Conservation (phyloP, 1,140 invertebrate species). For the Sycobia sp. region DNA sequence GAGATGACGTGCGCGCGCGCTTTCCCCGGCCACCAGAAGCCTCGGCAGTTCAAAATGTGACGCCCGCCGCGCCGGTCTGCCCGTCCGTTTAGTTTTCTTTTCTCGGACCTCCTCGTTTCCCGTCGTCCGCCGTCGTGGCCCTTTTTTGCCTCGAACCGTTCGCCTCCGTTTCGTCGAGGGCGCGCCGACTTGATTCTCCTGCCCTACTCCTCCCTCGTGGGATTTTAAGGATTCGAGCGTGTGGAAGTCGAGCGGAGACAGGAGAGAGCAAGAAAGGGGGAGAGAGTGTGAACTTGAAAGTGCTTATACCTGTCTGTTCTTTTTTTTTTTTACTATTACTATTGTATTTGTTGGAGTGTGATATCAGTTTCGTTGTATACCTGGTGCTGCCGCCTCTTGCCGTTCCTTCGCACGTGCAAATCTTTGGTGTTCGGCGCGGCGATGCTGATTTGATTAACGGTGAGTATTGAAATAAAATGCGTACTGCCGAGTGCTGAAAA, state of each 20-base stretch:
- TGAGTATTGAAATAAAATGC: no score
- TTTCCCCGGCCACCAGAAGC: no score
- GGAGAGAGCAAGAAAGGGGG: no score
- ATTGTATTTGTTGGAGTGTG: not conserved
- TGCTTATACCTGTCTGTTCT: not conserved
- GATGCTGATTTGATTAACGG: constrained; percentile 25
- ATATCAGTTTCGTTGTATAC: no score
- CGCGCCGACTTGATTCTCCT: no score
- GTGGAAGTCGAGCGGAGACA: no score
- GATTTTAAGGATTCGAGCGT: no score
- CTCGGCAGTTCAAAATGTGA: constrained; percentile 26
- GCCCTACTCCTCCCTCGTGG: no score
- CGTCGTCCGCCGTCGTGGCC: no score
- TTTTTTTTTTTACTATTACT: not conserved
- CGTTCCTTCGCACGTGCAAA: not conserved
- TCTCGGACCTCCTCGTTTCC: not conserved
- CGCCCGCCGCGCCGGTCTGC: not conserved
- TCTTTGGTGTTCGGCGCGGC: not conserved
- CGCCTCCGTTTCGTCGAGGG: no score
- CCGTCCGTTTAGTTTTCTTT: not conserved
- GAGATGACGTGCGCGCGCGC: constrained; percentile 1
- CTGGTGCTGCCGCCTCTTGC: not conserved
- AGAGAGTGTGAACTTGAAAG: constrained; percentile 3
- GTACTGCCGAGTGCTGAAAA: no score
- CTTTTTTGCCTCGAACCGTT: not conserved